phyloP scores from a whole-genome alignment of 1,140 invertebrate genomes.

The Aricia agestis region DNA sequence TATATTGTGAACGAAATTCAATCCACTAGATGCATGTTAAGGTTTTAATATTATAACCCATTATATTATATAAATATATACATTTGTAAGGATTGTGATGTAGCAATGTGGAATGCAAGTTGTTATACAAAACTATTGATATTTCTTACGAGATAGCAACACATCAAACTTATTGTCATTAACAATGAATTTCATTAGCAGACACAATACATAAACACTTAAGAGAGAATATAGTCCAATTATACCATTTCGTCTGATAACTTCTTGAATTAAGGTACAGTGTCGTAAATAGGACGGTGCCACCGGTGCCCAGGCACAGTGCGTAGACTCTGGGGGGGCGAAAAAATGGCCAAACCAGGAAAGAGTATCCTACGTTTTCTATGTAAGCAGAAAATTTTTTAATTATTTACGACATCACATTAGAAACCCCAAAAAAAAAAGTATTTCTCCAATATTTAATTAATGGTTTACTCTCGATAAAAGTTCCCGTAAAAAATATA shows the following conservation, averaged over 20 bases:
- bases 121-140: background rate
- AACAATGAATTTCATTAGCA: background rate
- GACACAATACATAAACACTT: constrained; percentile 3
- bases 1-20: background rate
- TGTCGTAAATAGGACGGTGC: no score
- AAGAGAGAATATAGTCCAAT: background rate
- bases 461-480: no score
- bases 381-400: no score
- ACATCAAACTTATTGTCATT: constrained; percentile 13
- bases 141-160: background rate
- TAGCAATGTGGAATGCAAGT: constrained; percentile 5
- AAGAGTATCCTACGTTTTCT: no score
- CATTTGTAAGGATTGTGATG: background rate
- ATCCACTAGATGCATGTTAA: constrained; percentile 6
- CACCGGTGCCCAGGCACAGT: no score
- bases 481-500: no score
- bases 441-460: no score
- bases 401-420: no score
- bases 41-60: background rate
- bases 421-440: no score
- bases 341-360: no score
- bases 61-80: background rate
- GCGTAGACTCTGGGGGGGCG: no score
- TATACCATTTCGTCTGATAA: background rate
- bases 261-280: background rate